Evolutionary conservation across 2,797 vertebrate genomes (phyloP).

Genomic region (Pangasius mekongensis): DNA sequence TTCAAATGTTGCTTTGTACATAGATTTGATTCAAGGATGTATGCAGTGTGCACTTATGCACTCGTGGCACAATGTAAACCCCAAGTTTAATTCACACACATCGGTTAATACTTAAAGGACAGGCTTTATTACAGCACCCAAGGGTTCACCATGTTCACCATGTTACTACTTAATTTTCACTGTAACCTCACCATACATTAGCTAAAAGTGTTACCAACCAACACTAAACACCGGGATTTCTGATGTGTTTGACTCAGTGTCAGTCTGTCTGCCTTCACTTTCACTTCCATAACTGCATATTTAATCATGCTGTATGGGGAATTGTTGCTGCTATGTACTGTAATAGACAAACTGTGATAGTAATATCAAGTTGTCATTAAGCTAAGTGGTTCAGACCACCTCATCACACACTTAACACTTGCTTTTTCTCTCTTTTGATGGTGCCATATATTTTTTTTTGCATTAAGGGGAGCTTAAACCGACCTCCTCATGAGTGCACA

Average conservation of each 20-base stretch:
- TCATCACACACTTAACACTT: neutral
- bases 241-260: neutral
- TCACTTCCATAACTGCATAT: constrained; percentile 26
- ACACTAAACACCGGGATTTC: neutral
- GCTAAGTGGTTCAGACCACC: constrained; percentile 52
- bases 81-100: neutral
- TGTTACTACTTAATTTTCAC: neutral
- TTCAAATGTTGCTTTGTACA: constrained; percentile 19
- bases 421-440: constrained; percentile 8
- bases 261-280: constrained; percentile 19
- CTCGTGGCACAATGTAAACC: constrained; percentile 39
- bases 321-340: constrained; percentile 47
- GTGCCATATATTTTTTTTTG: neutral
- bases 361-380: constrained; percentile 35
- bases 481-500: neutral
- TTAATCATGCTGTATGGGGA: constrained; percentile 33
- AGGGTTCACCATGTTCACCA: neutral
- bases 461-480: neutral
- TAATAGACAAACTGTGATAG: constrained; percentile 40
- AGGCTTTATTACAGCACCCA: constrained; percentile 14
- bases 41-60: constrained; percentile 27
- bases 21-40: constrained; percentile 28
- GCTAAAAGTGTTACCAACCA: neutral
- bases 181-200: constrained; percentile 12
- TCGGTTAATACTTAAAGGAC: neutral